A percentile compares a stretch with the other conserved stretches of the same genome.
Evolutionary conservation across 1,140 invertebrate species (phyloP).

Genomic region (Neodiprion lecontei): DNA sequence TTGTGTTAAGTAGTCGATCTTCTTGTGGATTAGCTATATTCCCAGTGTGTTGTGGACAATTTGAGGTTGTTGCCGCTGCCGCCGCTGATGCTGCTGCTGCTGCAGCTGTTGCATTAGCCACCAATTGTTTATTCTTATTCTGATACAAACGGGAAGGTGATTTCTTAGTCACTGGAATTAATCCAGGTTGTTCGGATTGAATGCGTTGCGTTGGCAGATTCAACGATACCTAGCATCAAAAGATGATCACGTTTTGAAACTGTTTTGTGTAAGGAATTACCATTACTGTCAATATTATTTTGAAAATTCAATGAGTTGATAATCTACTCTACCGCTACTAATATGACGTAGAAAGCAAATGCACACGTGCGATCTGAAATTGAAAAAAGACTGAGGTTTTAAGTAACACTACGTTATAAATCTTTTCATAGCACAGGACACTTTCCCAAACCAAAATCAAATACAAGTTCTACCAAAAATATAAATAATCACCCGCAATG

Average conservation of each 20-base stretch:
- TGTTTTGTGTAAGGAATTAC: no score
- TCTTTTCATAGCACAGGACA: no score
- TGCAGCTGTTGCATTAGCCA: conserved; percentile 4
- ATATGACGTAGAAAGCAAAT: not conserved
- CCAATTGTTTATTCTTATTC: conserved; percentile 26
- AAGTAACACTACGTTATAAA: no score
- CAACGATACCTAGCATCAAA: not conserved
- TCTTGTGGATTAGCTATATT: not conserved
- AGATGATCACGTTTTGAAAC: not conserved
- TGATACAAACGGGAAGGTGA: conserved; percentile 21
- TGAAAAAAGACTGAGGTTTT: not conserved
- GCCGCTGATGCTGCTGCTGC: not conserved
- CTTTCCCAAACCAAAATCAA: no score
- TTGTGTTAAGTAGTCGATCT: not conserved
- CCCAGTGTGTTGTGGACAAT: not conserved
- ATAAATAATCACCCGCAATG: no score
- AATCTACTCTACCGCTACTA: not conserved
- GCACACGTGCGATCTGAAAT: not conserved
- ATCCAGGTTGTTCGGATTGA: not conserved
- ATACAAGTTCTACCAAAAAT: no score
- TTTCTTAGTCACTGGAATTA: conserved; percentile 17
- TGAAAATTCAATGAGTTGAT: not conserved
- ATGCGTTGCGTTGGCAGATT: not conserved
- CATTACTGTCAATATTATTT: no score
- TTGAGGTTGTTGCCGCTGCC: conserved; percentile 11